Conservation (phyloP, 2,113 vertebrate species). For the Ctenodactylus gundi region DNA sequence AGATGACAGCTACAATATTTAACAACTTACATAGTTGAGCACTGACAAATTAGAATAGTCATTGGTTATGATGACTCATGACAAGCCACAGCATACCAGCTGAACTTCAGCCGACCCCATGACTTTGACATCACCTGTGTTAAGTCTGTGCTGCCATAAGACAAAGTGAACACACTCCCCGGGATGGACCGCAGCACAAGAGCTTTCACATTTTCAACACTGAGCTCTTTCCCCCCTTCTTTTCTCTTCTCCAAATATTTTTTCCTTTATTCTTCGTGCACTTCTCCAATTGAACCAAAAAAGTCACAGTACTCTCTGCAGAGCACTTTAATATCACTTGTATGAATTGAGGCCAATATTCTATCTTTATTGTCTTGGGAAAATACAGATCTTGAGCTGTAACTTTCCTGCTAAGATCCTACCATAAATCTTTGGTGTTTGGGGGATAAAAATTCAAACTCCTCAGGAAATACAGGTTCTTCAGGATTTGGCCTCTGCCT, state of each 20-base stretch:
- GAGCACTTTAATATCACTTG: background rate
- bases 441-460: background rate
- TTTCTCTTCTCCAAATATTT: background rate
- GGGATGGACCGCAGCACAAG: background rate
- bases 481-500: background rate
- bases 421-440: background rate
- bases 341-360: background rate
- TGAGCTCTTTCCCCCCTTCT: background rate
- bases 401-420: background rate
- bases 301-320: too few species aligned
- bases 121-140: background rate
- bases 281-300: background rate
- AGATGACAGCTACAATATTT: background rate
- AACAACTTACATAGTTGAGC: background rate
- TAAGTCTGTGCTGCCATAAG: background rate
- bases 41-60: background rate
- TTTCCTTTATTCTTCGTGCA: background rate
- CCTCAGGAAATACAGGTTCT: background rate
- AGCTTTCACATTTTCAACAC: background rate
- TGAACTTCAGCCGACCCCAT: background rate
- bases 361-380: background rate
- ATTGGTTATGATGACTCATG: background rate
- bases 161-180: background rate
- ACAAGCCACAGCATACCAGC: background rate
- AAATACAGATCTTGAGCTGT: background rate